Evolutionary conservation across 2,113 vertebrate genomes (phyloP).

Genomic region (Trematocara zebra): DNA sequence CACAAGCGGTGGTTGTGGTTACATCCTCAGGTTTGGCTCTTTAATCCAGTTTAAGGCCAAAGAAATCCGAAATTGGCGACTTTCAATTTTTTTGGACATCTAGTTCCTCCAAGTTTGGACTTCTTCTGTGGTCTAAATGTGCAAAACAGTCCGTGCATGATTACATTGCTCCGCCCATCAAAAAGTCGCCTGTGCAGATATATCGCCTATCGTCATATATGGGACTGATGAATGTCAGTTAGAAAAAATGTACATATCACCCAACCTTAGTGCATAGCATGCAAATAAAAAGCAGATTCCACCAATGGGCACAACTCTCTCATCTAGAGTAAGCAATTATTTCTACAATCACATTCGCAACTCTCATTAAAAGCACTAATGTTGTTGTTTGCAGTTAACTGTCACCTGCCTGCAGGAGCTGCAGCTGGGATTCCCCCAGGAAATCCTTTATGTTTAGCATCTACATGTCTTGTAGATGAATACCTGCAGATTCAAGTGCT

Average conservation of each 20-base stretch:
- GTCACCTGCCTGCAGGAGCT: background rate
- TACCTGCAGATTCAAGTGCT: background rate
- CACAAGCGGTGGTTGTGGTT: background rate
- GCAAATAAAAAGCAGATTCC: background rate
- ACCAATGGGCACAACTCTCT: background rate
- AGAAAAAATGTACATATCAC: background rate
- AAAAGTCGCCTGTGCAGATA: background rate
- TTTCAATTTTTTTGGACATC: background rate
- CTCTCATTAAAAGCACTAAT: background rate
- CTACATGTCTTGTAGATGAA: background rate
- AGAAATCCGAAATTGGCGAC: accelerated
- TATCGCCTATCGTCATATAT: background rate
- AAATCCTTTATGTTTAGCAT: background rate
- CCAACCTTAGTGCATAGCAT: background rate
- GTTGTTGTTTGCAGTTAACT: background rate
- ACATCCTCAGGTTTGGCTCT: background rate
- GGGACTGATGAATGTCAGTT: background rate
- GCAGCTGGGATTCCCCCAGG: background rate
- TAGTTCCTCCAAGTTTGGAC: background rate
- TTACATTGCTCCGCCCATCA: background rate
- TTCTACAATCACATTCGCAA: background rate
- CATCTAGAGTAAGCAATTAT: background rate
- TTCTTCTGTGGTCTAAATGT: background rate
- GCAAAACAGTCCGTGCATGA: background rate
- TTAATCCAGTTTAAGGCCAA: background rate